These are phyloP conservation scores for Pardosa pseudoannulata DNA, from an alignment of 2,888 invertebrate species.

Conservation along the genomic window DNA sequence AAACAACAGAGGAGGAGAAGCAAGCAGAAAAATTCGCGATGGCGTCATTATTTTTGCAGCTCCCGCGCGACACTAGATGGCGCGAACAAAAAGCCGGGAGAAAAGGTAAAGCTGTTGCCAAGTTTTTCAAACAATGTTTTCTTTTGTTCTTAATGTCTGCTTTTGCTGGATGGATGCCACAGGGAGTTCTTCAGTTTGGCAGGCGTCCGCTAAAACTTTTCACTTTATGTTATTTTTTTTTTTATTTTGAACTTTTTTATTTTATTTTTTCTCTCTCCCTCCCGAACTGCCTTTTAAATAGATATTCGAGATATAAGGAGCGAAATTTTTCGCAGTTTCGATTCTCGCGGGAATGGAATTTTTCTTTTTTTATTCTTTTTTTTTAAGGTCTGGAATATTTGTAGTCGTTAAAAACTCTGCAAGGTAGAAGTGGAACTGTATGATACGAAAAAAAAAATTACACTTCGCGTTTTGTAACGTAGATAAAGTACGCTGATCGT, in stretches of 20 bases:
- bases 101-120: slow-evolving; percentile 54
- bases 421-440: neutral
- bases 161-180: slow-evolving; percentile 32
- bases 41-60: slow-evolving; percentile 63
- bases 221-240: slow-evolving; percentile 31
- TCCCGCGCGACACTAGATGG: slow-evolving; percentile 63
- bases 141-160: slow-evolving; percentile 17
- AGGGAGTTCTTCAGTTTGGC: slow-evolving; percentile 29
- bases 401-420: slow-evolving; percentile 9
- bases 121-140: slow-evolving; percentile 47
- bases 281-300: slow-evolving; percentile 16
- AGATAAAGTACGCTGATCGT: neutral
- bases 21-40: slow-evolving; percentile 27
- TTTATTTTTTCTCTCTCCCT: too few relatives aligned
- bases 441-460: neutral
- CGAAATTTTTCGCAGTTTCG: slow-evolving; percentile 1
- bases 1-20: neutral
- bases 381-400: neutral
- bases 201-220: slow-evolving; percentile 20
- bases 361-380: neutral
- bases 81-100: slow-evolving; percentile 28
- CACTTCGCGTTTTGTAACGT: neutral
- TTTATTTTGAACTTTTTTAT: too few relatives aligned
- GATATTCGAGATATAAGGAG: slow-evolving; percentile 14
- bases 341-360: neutral